Percentiles rank a stretch among this genome's conserved stretches.
Conservation (phyloP, 1,140 invertebrate species). For the Thaumetopoea pityocampa region DNA sequence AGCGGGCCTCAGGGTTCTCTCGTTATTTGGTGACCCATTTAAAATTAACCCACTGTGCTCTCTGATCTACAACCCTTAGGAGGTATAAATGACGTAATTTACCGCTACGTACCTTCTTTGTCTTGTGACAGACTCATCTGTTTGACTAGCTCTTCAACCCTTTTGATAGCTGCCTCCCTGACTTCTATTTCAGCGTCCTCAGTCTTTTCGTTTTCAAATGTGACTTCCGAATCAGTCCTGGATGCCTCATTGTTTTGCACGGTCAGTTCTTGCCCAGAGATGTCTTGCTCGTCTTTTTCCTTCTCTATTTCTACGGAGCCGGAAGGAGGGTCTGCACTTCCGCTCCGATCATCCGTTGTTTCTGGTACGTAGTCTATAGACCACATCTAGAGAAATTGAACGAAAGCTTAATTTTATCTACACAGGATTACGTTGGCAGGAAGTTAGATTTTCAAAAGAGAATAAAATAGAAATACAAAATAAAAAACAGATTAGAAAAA, state of each 20-base stretch:
- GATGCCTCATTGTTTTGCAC: slow-evolving; percentile 43
- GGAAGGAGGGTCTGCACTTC: slow-evolving; percentile 51
- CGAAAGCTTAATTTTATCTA: no score
- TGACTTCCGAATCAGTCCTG: no score
- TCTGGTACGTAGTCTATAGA: slow-evolving; percentile 96
- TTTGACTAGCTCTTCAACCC: slow-evolving; percentile 84
- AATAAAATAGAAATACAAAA: no score
- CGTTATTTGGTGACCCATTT: no score
- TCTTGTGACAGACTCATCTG: slow-evolving; percentile 88
- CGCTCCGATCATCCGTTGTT: slow-evolving; percentile 76
- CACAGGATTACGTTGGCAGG: no score
- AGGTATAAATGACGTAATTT: neutral
- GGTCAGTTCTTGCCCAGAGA: slow-evolving; percentile 22
- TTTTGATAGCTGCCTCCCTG: slow-evolving; percentile 63
- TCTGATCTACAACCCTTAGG: slow-evolving; percentile 13
- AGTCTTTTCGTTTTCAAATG: slow-evolving; percentile 31
- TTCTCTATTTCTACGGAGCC: slow-evolving; percentile 63
- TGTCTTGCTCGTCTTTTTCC: slow-evolving; percentile 42
- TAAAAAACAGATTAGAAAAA: no score
- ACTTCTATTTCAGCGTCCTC: slow-evolving; percentile 40
- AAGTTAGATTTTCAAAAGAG: no score
- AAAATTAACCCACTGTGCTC: no score
- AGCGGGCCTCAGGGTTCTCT: no score
- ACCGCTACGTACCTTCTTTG: slow-evolving; percentile 64
- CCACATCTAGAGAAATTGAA: slow-evolving; percentile 88